Percentiles rank a stretch among this genome's conserved stretches.
Conservation (phyloP, 2,113 vertebrate genomes). For the Thinocorus orbignyianus region DNA sequence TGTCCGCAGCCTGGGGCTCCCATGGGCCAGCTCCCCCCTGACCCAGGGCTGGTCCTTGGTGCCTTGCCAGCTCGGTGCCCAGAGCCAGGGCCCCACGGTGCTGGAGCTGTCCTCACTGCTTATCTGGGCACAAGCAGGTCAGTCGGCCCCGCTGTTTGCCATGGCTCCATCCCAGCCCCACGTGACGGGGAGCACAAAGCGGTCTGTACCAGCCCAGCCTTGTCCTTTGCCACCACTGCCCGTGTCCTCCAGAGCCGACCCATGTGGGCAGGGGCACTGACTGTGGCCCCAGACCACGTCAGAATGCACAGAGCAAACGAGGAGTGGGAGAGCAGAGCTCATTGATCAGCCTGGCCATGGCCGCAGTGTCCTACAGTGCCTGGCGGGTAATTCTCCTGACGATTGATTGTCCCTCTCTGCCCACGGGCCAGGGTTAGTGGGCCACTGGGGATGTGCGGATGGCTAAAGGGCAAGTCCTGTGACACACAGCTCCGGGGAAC, state of each 20-base stretch:
- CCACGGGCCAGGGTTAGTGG: neutral
- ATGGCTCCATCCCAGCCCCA: neutral
- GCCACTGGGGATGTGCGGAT: neutral
- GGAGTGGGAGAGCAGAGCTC: neutral
- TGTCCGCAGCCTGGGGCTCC: fast-evolving
- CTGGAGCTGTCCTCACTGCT: neutral
- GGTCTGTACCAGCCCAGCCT: neutral
- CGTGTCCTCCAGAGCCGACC: neutral
- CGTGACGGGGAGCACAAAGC: neutral
- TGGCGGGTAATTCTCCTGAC: neutral
- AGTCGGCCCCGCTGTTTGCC: neutral
- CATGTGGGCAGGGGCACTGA: neutral
- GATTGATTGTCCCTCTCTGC: neutral
- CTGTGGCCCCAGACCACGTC: neutral
- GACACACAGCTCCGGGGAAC: neutral
- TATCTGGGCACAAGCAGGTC: neutral
- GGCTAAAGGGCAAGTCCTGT: neutral
- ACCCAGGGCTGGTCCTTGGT: neutral
- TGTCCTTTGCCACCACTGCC: neutral
- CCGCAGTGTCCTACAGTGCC: neutral
- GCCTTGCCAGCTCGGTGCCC: neutral
- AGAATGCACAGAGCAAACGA: neutral
- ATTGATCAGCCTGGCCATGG: neutral
- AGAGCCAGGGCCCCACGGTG: fast-evolving
- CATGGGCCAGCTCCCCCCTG: fast-evolving